phyloP scores from a whole-genome alignment of 2,888 invertebrate species.

The Gari tellinella region DNA sequence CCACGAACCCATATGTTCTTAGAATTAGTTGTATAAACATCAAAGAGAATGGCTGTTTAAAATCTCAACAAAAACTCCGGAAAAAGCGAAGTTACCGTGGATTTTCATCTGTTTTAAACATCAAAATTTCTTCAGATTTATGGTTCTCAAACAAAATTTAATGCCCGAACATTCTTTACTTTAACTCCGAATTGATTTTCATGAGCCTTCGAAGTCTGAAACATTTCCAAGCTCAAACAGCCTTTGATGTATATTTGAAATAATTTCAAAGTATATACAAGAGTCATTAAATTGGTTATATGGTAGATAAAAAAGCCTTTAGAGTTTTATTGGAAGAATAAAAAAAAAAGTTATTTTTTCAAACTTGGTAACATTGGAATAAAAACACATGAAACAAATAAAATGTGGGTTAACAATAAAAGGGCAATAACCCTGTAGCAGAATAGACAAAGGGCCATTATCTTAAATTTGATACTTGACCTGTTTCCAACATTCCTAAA shows the following conservation, averaged over 20 bases:
- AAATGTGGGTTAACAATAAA: too few species aligned
- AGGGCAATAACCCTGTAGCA: too few species aligned
- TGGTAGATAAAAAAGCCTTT: too few species aligned
- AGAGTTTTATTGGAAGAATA: not conserved
- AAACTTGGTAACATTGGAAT: too few species aligned
- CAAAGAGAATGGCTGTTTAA: constrained; percentile 56
- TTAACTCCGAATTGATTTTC: constrained; percentile 43
- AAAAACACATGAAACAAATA: too few species aligned
- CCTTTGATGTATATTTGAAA: constrained; percentile 50
- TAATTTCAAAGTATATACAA: constrained; percentile 48
- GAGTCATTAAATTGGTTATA: constrained; percentile 17
- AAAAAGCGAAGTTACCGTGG: constrained; percentile 26
- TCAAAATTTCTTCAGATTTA: constrained; percentile 56
- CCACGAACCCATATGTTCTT: constrained; percentile 58
- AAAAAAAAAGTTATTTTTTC: not conserved
- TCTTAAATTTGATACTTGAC: too few species aligned
- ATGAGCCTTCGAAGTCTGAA: constrained; percentile 41
- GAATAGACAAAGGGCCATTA: too few species aligned
- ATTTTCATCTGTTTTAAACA: constrained; percentile 61
- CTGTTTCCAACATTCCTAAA: too few species aligned
- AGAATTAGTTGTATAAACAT: constrained; percentile 51
- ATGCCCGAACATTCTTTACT: constrained; percentile 39
- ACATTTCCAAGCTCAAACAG: constrained; percentile 20
- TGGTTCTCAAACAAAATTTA: constrained; percentile 40
- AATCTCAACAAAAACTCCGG: constrained; percentile 48